Percentiles rank a stretch among this genome's conserved stretches.
Conservation (phyloP, 2,797 vertebrate genomes). For the Salarias fasciatus region DNA sequence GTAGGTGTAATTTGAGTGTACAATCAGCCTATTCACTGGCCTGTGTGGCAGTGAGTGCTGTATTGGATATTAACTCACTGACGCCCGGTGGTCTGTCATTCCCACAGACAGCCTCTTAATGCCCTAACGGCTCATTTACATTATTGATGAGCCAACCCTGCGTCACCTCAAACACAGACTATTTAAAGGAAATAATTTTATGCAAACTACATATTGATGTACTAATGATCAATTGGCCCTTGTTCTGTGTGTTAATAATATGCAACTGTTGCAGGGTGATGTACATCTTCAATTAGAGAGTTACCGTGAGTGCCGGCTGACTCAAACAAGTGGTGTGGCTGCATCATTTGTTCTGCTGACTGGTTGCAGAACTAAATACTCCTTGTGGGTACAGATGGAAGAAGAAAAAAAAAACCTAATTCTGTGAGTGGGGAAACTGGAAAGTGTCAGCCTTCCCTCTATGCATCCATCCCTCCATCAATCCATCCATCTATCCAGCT, state of each 20-base stretch:
- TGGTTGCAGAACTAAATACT: slow-evolving; percentile 12
- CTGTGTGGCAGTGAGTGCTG: slow-evolving; percentile 69
- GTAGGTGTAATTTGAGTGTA: slow-evolving; percentile 43
- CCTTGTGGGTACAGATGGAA: background rate
- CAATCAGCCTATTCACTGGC: slow-evolving; percentile 52
- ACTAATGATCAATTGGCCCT: slow-evolving; percentile 95
- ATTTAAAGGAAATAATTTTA: slow-evolving; percentile 97
- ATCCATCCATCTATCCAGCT: background rate
- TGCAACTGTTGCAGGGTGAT: slow-evolving; percentile 91
- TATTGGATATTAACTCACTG: slow-evolving; percentile 82
- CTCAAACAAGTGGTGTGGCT: slow-evolving; percentile 83
- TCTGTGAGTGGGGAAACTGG: no score
- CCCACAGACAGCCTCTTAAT: slow-evolving; percentile 89
- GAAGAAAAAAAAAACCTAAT: background rate
- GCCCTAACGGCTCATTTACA: slow-evolving; percentile 93
- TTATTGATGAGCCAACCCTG: slow-evolving; percentile 96
- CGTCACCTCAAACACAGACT: slow-evolving; percentile 93
- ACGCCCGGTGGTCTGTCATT: slow-evolving; percentile 87
- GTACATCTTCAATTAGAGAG: slow-evolving; percentile 90
- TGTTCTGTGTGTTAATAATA: slow-evolving; percentile 94
- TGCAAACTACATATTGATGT: slow-evolving; percentile 94
- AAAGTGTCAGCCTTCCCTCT: background rate
- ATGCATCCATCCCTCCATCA: background rate
- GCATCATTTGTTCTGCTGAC: slow-evolving; percentile 47
- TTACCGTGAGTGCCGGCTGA: slow-evolving; percentile 67